Evolutionary conservation across 2,797 vertebrate genomes (phyloP), one percentile per base, ranked within the genome.

Genomic region (Pseudomugil tenellus): DNA sequence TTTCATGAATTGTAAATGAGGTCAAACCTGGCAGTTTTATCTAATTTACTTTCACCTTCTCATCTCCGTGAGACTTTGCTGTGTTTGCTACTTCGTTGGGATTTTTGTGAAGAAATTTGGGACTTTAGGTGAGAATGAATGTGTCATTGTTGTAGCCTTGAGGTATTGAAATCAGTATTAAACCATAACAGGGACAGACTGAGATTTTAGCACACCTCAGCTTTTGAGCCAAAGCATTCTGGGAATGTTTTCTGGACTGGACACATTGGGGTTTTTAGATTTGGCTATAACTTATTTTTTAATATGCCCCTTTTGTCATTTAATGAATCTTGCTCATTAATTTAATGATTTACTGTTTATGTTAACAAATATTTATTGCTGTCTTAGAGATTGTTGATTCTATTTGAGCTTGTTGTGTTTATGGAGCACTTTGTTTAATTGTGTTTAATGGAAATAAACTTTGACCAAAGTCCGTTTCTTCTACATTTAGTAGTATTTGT

Each of bases 1-100:
- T 37, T 21, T 48, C 16, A 74, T 84, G 70, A 72, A 78, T 73
- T 76, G 55, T 63, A 56, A 84, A 85, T 80, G 63, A 71, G 49
- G 31, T 64, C 63, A 59, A 48, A 74, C 66, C 57, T 81, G 53
- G 67, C 77, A 80, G 46, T 48, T 37, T 35, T 37, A 37, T 37
- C 12, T 37, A 12, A 37, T 37, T 56, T 77, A 81, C 72, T 85
- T 75, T 81, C 70, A 69, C 64, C 68, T 52, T 73, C 64, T 62
- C 63, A 58, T n/a, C 62, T 80, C 75, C 75, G 63, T 9, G 32
- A 25, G 7, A 58, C 26, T 63, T 75, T 59, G 43, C 52, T 64
- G 31, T 57, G 67, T 23, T 21, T 19, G 19, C 19, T 43, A 10
- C 8, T 43, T 7, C 41, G n/a, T n/a, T n/a, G 41, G n/a, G 41